Conservation (phyloP, 2,888 invertebrate genomes). For the Melipona bicolor region DNA sequence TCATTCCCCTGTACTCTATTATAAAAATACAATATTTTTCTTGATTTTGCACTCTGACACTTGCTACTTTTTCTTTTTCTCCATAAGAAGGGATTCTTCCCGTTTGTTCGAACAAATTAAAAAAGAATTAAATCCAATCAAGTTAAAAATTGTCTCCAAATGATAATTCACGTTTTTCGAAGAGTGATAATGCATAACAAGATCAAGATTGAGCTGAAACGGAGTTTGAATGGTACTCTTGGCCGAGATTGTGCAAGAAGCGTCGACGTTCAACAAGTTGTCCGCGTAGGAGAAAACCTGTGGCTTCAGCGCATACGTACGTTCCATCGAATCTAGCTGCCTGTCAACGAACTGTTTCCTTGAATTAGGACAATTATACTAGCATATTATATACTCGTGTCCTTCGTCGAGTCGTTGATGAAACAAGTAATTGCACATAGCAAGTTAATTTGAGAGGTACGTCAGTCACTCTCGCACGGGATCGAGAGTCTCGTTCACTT, state of each 20-base stretch:
- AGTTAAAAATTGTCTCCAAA: too few species aligned
- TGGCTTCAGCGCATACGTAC: constrained; percentile 22
- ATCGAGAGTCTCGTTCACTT: constrained; percentile 15
- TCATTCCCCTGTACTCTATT: too few species aligned
- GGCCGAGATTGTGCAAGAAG: not conserved
- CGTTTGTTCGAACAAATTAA: too few species aligned
- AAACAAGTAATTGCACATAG: not conserved
- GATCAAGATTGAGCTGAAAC: not conserved
- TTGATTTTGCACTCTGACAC: too few species aligned
- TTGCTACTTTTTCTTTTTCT: too few species aligned
- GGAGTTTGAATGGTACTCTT: not conserved
- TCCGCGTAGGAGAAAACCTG: constrained; percentile 37
- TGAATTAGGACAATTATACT: not conserved
- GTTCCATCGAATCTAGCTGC: not conserved
- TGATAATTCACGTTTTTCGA: too few species aligned
- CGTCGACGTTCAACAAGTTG: constrained; percentile 50
- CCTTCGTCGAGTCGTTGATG: not conserved
- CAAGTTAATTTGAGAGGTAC: not conserved
- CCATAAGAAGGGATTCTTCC: too few species aligned
- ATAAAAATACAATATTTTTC: too few species aligned
- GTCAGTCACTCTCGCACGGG: not conserved
- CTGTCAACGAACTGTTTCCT: not conserved
- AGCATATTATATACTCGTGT: not conserved
- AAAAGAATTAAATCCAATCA: too few species aligned
- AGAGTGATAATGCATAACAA: not conserved